Evolutionary conservation across 37 sponge, comb jelly and placozoan genomes (phyloP).

Genomic region (Chondrilla cf. caribensis): DNA sequence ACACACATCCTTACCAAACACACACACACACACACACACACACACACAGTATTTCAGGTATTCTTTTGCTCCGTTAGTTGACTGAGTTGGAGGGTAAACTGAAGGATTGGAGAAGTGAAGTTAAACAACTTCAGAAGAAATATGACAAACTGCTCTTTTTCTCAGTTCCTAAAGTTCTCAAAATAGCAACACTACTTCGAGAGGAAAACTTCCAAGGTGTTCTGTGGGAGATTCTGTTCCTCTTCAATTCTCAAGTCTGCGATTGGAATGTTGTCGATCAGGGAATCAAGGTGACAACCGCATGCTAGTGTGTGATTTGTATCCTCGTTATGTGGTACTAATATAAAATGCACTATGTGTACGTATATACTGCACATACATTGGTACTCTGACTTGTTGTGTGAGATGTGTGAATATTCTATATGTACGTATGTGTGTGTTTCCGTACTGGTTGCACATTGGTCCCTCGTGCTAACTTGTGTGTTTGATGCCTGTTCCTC

Average conservation of each 20-base stretch:
- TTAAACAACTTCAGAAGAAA: conserved; percentile 28
- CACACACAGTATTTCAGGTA: no score
- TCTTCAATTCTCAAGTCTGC: conserved; percentile 27
- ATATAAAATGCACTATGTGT: no score
- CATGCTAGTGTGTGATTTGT: no score
- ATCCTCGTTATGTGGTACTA: no score
- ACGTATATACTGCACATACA: no score
- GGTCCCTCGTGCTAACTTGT: no score
- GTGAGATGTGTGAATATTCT: no score
- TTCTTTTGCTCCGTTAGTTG: conserved; percentile 24
- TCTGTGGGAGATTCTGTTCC: conserved; percentile 47
- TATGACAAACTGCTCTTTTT: conserved; percentile 69
- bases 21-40: no score
- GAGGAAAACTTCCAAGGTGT: conserved; percentile 5
- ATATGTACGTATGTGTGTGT: no score
- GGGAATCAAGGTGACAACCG: conserved; percentile 27
- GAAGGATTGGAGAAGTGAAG: conserved; percentile 28
- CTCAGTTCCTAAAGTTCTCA: conserved; percentile 53
- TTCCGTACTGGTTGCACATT: no score
- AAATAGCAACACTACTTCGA: conserved; percentile 31
- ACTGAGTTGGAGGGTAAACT: conserved; percentile 15
- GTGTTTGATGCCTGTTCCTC: background rate
- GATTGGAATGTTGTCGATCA: conserved; percentile 3
- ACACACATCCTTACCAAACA: no score
- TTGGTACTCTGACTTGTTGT: no score